Conservation (phyloP, 2,797 vertebrate genomes). For the Acanthurus lineatus region DNA sequence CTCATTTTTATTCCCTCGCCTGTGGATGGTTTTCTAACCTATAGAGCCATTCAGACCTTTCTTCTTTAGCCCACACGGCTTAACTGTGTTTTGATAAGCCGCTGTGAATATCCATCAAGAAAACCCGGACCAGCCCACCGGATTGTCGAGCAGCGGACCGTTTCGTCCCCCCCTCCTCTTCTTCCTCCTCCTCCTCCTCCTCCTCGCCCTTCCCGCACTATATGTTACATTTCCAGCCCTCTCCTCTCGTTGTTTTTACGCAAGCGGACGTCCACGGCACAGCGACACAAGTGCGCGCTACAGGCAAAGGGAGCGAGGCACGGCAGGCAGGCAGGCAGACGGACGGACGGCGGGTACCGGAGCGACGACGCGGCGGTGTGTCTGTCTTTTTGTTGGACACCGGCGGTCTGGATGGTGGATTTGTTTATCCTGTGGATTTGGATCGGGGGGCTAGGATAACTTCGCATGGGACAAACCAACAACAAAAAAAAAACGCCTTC, state of each 20-base stretch:
- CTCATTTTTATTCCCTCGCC: constrained; percentile 28
- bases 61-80: constrained; percentile 59
- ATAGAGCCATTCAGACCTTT: constrained; percentile 49
- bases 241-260: constrained; percentile 63
- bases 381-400: constrained; percentile 48
- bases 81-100: constrained; percentile 80
- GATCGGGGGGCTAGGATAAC: constrained; percentile 67
- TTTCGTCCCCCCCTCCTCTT: constrained; percentile 1
- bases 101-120: constrained; percentile 76
- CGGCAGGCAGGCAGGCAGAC: constrained; percentile 5
- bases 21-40: constrained; percentile 30
- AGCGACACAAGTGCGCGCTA: constrained; percentile 68
- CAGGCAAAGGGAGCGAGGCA: constrained; percentile 30
- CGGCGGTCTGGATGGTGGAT: constrained; percentile 60
- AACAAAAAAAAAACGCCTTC: constrained; percentile 57
- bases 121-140: constrained; percentile 72
- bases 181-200: constrained; percentile 10
- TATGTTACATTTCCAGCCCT: constrained; percentile 70
- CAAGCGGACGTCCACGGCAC: constrained; percentile 73
- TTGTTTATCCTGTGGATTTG: constrained; percentile 60
- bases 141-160: constrained; percentile 63
- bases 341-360: constrained; percentile 40
- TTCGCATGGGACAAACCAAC: constrained; percentile 72
- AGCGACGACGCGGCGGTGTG: constrained; percentile 45
- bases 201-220: constrained; percentile 56